Conservation (phyloP, 2,113 vertebrate genomes). For the rat (Rattus norvegicus) region DNA sequence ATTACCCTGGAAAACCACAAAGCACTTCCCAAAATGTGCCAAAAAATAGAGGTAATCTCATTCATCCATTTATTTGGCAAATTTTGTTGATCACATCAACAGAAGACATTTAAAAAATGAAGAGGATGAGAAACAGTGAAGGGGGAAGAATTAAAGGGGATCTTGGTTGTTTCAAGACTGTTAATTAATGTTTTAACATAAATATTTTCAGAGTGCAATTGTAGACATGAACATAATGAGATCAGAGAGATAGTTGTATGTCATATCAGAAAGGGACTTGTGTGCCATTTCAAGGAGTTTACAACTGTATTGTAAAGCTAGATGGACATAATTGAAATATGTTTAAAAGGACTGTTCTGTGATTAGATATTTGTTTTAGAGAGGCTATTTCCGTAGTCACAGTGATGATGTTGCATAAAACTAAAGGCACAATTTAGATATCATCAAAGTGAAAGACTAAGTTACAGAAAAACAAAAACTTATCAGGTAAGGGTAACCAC, state of each 20-base stretch:
- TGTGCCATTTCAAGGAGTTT: slow-evolving; percentile 32
- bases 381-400: slow-evolving; percentile 22
- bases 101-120: slow-evolving; percentile 33
- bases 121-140: slow-evolving; percentile 3
- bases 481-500: background rate
- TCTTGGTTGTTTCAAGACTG: background rate
- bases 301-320: background rate
- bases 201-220: slow-evolving; percentile 22
- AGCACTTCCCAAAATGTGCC: background rate
- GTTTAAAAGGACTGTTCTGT: background rate
- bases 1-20: background rate
- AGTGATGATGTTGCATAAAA: background rate
- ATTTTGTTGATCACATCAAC: background rate
- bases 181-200: background rate
- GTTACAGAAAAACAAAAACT: background rate
- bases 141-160: background rate
- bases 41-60: slow-evolving; percentile 33
- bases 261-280: background rate
- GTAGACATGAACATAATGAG: background rate
- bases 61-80: background rate
- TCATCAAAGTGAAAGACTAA: slow-evolving; percentile 8
- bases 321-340: slow-evolving; percentile 22
- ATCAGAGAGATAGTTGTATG: background rate
- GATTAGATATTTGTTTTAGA: slow-evolving; percentile 30
- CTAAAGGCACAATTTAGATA: slow-evolving; percentile 25